A percentile compares a stretch with the other conserved stretches of the same genome.
These are phyloP conservation scores for Verasper variegatus DNA, from an alignment of 2,113 vertebrate species.

Conservation along the genomic window DNA sequence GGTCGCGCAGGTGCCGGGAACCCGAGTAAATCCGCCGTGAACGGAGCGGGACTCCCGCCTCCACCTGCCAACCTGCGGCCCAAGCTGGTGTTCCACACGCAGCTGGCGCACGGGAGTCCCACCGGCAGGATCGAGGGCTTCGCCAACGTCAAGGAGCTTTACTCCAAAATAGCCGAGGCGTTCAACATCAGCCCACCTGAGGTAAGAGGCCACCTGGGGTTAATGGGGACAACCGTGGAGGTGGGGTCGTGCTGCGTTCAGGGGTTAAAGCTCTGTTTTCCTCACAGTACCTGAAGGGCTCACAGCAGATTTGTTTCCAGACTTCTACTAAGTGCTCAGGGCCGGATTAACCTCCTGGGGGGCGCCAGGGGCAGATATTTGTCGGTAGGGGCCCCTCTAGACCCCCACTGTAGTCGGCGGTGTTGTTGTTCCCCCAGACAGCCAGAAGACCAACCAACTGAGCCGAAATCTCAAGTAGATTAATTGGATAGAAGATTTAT, in stretches of 20 bases:
- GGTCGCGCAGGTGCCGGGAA: conserved; percentile 72
- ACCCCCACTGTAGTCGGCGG: background rate
- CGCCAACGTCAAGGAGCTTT: conserved; percentile 89
- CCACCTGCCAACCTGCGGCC: conserved; percentile 76
- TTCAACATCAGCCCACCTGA: conserved; percentile 85
- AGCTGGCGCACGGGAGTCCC: conserved; percentile 93
- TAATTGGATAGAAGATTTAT: background rate
- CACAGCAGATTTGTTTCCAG: background rate
- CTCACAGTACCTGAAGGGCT: conserved; percentile 6
- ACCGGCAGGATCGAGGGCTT: conserved; percentile 91
- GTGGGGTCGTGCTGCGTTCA: conserved; percentile 28
- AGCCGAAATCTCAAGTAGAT: background rate
- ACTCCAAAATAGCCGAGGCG: conserved; percentile 85
- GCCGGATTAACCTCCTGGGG: background rate
- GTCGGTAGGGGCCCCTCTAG: background rate
- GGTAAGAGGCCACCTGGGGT: conserved; percentile 79
- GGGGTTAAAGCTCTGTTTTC: no score
- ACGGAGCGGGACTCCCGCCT: conserved; percentile 72
- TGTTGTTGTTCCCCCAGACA: background rate
- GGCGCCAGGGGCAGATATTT: background rate
- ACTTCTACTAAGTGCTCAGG: background rate
- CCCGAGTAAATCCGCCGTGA: conserved; percentile 56
- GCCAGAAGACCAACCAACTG: background rate
- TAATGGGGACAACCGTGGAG: no score
- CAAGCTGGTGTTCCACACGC: conserved; percentile 89